Conservation (phyloP, 2,888 invertebrate genomes). For the Embidobia sp. region DNA sequence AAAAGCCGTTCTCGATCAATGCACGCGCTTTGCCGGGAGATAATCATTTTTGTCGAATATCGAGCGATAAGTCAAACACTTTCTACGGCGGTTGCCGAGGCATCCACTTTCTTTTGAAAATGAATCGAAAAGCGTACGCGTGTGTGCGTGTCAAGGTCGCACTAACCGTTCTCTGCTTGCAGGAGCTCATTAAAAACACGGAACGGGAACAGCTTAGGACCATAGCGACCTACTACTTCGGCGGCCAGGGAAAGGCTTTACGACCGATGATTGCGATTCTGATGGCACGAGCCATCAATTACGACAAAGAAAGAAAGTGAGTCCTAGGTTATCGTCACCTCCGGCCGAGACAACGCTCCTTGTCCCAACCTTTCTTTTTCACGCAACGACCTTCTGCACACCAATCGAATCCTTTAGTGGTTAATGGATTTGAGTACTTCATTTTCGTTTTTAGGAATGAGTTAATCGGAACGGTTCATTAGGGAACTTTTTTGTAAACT, state of each 20-base stretch:
- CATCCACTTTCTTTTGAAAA: conserved; percentile 58
- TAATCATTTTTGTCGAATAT: conserved; percentile 53
- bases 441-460: no score
- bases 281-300: conserved; percentile 96
- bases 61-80: conserved; percentile 56
- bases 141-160: conserved; percentile 53
- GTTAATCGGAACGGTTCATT: no score
- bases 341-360: no score
- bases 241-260: conserved; percentile 98
- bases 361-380: no score
- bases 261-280: conserved; percentile 97
- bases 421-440: no score
- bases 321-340: conserved; percentile 68
- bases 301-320: conserved; percentile 93
- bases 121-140: conserved; percentile 37
- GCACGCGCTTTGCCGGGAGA: conserved; percentile 17
- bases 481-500: no score
- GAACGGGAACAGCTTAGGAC: conserved; percentile 92
- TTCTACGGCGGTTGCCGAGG: conserved; percentile 54
- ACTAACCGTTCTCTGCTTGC: conserved; percentile 70
- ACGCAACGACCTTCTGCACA: no score
- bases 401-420: no score
- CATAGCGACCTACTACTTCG: conserved; percentile 98
- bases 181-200: conserved; percentile 90
- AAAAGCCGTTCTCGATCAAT: conserved; percentile 11